Evolutionary conservation across 1,140 invertebrate species (phyloP).

Genomic region (Drosophila pandora): DNA sequence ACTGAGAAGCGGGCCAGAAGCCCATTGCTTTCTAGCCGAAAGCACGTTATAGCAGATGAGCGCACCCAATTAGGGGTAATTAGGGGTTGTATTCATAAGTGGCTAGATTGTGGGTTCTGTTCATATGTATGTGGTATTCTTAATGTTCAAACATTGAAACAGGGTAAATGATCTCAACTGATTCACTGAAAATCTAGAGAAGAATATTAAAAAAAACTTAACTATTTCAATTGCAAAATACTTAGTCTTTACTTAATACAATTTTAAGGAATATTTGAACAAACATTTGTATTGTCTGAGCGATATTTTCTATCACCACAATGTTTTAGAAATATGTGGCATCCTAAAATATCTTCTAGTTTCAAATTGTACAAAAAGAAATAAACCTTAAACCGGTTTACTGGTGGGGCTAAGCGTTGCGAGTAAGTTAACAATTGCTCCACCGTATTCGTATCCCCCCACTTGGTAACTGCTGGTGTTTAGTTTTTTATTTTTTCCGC

Average conservation of each 20-base stretch:
- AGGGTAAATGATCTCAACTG: not conserved
- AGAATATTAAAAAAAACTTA: too few species aligned
- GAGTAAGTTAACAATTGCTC: constrained; percentile 52
- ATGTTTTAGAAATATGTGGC: not conserved
- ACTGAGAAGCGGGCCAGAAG: constrained; percentile 23
- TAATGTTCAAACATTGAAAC: not conserved
- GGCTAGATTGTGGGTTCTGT: not conserved
- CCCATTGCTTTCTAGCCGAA: constrained; percentile 9
- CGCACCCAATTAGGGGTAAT: constrained; percentile 5
- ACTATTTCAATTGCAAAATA: too few species aligned
- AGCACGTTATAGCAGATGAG: constrained; percentile 8
- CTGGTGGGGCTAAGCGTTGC: constrained; percentile 1
- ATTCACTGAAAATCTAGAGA: too few species aligned
- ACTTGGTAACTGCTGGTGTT: constrained; percentile 42
- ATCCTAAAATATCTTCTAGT: constrained; percentile 1
- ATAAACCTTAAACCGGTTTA: constrained; percentile 55
- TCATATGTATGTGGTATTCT: not conserved
- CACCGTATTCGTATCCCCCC: constrained; percentile 35
- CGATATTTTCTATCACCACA: too few species aligned
- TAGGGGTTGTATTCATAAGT: not conserved
- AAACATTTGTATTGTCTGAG: too few species aligned
- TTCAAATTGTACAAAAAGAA: constrained; percentile 1
- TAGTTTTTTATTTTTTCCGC: constrained; percentile 14
- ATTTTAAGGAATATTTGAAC: too few species aligned
- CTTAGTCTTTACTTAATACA: too few species aligned